phyloP scores from a whole-genome alignment of 2,797 vertebrate species.

The Poecilia gillii region DNA sequence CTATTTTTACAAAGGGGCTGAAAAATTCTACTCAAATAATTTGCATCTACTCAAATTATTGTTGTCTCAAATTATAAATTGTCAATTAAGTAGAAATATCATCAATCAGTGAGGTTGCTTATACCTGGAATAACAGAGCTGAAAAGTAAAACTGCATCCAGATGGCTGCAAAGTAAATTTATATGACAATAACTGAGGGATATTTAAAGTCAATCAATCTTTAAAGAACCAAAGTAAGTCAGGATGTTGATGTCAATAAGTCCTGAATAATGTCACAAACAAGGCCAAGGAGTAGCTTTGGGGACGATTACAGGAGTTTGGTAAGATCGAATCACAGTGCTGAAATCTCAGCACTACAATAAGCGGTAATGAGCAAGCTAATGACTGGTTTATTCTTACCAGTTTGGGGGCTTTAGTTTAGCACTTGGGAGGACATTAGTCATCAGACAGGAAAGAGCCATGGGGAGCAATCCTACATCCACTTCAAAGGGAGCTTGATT shows the following conservation, averaged over 20 bases:
- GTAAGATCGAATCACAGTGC: conserved; percentile 28
- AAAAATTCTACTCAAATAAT: neutral
- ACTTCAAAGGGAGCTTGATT: conserved; percentile 56
- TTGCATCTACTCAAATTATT: neutral
- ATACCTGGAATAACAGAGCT: conserved; percentile 40
- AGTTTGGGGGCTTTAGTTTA: conserved; percentile 58
- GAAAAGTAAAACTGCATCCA: conserved; percentile 57
- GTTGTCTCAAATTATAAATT: neutral
- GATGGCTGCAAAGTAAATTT: conserved; percentile 59
- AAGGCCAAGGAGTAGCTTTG: conserved; percentile 28
- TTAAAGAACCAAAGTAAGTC: conserved; percentile 58
- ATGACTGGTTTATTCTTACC: conserved; percentile 62
- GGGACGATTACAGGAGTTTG: conserved; percentile 46
- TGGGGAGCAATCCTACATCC: conserved; percentile 46
- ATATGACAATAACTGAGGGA: conserved; percentile 53
- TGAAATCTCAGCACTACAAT: conserved; percentile 48
- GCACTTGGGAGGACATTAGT: conserved; percentile 58
- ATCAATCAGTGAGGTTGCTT: neutral
- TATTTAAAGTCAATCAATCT: conserved; percentile 56
- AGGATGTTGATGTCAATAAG: conserved; percentile 29
- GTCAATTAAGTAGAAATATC: neutral
- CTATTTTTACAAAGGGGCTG: neutral
- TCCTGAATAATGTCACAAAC: conserved; percentile 29
- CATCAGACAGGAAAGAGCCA: conserved; percentile 53
- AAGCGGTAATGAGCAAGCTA: conserved; percentile 58